Evolutionary conservation across 2,797 vertebrate species (phyloP), one percentile per base, ranked within the genome.

Genomic region (Lacerta viridis): DNA sequence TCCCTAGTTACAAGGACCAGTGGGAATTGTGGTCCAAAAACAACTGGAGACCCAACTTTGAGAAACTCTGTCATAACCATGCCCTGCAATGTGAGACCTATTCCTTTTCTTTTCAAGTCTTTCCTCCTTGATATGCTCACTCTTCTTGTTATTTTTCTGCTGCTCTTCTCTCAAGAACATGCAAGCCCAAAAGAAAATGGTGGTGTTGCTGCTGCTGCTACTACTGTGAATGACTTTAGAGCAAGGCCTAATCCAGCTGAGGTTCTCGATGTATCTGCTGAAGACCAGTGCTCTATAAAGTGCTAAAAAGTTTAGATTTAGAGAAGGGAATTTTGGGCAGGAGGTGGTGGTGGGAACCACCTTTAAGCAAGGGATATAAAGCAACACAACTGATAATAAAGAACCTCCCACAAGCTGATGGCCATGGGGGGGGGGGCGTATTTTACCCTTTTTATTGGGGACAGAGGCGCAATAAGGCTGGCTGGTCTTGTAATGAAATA

Each of bases 391-490:
- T 86, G 61, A 83, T 89, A 80, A 55, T 0, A 1, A 80, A 92
- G 83, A 89, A 91, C 33, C 71, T 87, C 25, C 69, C 91, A 9
- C 36, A 61, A 46, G 18, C 27, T 10, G 33, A 64, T 76, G 80
- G 84, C n/a, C 86, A 72, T 55, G 33, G 18, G 33, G 29, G 18
- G 33, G 29, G 87, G 59, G 33, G 33, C 86, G 59, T 78, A 83
- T 91, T 88, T 90, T 93, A 92, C 68, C 41, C 68, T 94, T 92
- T 72, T 92, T 72, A 74, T 68, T 93, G 92, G 95, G 95, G 95
- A 93, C 91, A 93, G 61, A 64, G 92, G 95, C 96, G 96, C 95
- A 96, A 96, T 96, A 94, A 90, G 93, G 59, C 71, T 94, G 91
- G 91, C 92, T 94, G 88, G 25, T 72, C 25, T 29, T 87, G 85